Evolutionary conservation across 2,888 invertebrate species (phyloP), one percentile per base, ranked within the genome.

Genomic region (Dyspetes luteomarginatus): DNA sequence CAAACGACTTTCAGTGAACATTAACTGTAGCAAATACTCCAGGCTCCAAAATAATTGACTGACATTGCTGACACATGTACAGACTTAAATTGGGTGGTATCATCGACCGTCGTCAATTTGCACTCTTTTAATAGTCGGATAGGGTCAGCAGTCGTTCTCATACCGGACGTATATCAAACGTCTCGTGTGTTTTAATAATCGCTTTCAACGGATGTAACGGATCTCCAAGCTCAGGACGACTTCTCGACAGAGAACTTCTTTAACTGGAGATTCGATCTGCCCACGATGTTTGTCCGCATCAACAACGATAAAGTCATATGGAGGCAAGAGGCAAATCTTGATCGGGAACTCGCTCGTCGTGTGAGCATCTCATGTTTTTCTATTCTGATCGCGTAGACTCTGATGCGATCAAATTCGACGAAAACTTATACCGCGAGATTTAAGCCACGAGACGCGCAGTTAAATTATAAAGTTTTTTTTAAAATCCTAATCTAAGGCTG

Each of bases 21-120:
- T 36, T 30, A 17, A 19, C 58, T 17, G 30, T 45, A 52, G 45
- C 56, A 17, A 26, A 41, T 30, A 28, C 48, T 67, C n/a, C 55
- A 64, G 58, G 24, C 45, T 52, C 65, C 60, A 60, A 81, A 83
- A 83, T 83, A 82, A 83, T 81, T 82, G 82, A 68, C 75, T 65
- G 62, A 48, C 67, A 52, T 79, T 68, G 48, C 48, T 26, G n/a
- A 15, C 62, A 43, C 56, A 52, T 30, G 55, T 19, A 17, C 41
- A 58, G 19, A n/a, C n/a, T n/a, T n/a, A n/a, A n/a, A n/a, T 60
- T 58, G 76, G 74, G 82, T 75, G 65, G 81, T 67, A 60, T 82
- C 77, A 41, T 75, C 65, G 36, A 60, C 30, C 65, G 36, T 52
- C 48, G 55, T 73, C 78, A 82, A 83, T 82, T 79, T 80, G 78